Evolutionary conservation across 2,888 invertebrate genomes (phyloP), one percentile per base, ranked within the genome.

Genomic region (Spisula subtruncata): DNA sequence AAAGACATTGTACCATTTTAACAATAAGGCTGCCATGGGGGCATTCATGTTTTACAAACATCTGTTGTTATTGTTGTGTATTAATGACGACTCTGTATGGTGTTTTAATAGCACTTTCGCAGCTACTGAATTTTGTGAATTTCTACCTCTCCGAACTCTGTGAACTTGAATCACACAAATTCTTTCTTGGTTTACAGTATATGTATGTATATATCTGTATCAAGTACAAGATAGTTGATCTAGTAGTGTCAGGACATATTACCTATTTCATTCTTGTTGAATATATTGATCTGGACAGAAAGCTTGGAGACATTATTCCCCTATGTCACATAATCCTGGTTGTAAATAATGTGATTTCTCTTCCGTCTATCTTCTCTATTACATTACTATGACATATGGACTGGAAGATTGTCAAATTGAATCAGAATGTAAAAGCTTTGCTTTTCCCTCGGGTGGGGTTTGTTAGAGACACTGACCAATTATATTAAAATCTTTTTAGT

Each of bases 221-320:
- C 41, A 41, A 41, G 25, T 60, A 20, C 20, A 60, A 25, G 1
- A 8, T 20, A 25, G 18, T 75, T 66, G 60, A 25, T 66, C 12
- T 75, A 75, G 75, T 12, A 10, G 1, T 35, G 35, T 75, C 29
- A 32, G 35, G 16, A 25, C 25, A 14, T 25, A 66, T 66, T 66
- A 66, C 25, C 25, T n/a, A 66, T 66, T 66, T 66, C 25, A 6
- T 25, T 6, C n/a, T 25, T 25, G 60, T 66, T 4, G 25, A 5
- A 56, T 25, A 25, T 66, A 66, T 66, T 66, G 60, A 66, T 66
- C 25, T 66, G 1, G 60, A 75, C 75, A 75, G n/a, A n/a, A n/a
- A 75, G 75, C 35, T 75, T 32, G 60, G 60, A 66, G 60, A 75
- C 35, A 32, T 75, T 32, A 4, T 75, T 25, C 75, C 75, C 75